Conservation (phyloP, 2,113 vertebrate genomes). For the Dasyurus viverrinus region DNA sequence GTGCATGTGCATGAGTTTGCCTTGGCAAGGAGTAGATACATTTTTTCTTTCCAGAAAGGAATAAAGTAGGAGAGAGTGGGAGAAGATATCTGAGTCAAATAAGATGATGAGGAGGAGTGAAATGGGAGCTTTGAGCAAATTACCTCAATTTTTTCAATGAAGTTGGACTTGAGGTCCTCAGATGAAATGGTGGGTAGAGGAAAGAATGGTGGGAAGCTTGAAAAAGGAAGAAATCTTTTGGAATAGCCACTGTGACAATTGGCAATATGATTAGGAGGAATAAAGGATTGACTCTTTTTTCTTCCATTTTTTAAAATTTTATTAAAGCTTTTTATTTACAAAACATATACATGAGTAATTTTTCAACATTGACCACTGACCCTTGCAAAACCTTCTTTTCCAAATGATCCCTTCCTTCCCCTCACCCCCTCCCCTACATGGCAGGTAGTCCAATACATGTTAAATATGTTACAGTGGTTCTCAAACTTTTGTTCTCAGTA, state of each 20-base stretch:
- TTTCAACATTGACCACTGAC: too few species aligned
- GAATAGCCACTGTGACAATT: neutral
- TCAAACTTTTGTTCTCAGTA: too few species aligned
- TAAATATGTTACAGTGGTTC: too few species aligned
- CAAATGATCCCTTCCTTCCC: too few species aligned
- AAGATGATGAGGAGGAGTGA: neutral
- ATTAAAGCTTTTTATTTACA: too few species aligned
- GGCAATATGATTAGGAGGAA: neutral
- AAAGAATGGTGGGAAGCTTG: neutral
- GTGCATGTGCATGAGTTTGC: neutral
- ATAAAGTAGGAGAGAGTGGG: neutral
- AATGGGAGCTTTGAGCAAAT: neutral
- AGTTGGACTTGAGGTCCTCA: neutral
- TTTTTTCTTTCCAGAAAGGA: neutral
- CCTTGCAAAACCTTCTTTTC: too few species aligned
- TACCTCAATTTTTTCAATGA: neutral
- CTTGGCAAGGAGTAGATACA: neutral
- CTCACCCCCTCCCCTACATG: too few species aligned
- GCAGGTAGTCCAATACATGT: too few species aligned
- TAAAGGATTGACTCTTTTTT: neutral
- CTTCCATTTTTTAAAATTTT: too few species aligned
- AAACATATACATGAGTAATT: too few species aligned
- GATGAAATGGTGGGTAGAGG: neutral
- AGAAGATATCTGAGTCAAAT: neutral
- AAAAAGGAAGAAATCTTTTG: neutral